Percentiles rank a stretch among this genome's conserved stretches.
Evolutionary conservation across 1,140 invertebrate genomes (phyloP).

Genomic region (Bombyx mandarina): DNA sequence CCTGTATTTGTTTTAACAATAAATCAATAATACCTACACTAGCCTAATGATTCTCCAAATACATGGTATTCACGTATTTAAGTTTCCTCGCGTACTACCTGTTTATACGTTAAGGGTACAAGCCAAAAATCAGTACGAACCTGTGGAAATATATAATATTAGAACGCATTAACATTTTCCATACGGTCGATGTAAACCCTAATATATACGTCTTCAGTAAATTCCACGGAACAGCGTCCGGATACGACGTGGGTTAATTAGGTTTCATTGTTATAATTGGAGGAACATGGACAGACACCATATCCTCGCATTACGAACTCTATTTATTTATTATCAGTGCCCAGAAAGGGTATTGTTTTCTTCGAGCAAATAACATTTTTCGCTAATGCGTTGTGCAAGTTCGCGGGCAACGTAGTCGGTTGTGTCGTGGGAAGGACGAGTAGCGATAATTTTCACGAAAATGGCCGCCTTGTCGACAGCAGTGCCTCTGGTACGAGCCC

Average conservation of each 20-base stretch:
- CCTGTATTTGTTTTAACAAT: too few relatives aligned
- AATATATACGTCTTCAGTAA: slow-evolving; percentile 9
- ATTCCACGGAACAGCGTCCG: slow-evolving; percentile 6
- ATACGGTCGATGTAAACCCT: slow-evolving; percentile 3
- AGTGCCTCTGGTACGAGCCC: slow-evolving; percentile 39
- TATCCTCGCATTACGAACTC: slow-evolving; percentile 13
- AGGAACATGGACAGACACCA: slow-evolving; percentile 14
- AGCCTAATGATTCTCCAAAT: too few relatives aligned
- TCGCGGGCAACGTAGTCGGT: slow-evolving; percentile 38
- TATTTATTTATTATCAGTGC: slow-evolving; percentile 21
- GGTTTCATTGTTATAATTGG: slow-evolving; percentile 18
- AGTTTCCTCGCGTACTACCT: too few relatives aligned
- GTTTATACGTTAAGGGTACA: too few relatives aligned
- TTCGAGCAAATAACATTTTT: slow-evolving; percentile 42
- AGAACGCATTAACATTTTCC: background rate
- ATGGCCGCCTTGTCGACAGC: slow-evolving; percentile 58
- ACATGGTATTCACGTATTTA: too few relatives aligned
- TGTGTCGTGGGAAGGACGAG: slow-evolving; percentile 49
- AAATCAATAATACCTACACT: too few relatives aligned
- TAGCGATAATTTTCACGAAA: slow-evolving; percentile 59
- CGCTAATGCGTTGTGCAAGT: slow-evolving; percentile 43
- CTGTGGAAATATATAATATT: background rate
- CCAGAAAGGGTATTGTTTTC: slow-evolving; percentile 23
- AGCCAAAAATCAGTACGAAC: too few relatives aligned
- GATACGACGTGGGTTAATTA: slow-evolving; percentile 18